phyloP scores from a whole-genome alignment of 2,888 invertebrate species.

The Myopa tessellatipennis region DNA sequence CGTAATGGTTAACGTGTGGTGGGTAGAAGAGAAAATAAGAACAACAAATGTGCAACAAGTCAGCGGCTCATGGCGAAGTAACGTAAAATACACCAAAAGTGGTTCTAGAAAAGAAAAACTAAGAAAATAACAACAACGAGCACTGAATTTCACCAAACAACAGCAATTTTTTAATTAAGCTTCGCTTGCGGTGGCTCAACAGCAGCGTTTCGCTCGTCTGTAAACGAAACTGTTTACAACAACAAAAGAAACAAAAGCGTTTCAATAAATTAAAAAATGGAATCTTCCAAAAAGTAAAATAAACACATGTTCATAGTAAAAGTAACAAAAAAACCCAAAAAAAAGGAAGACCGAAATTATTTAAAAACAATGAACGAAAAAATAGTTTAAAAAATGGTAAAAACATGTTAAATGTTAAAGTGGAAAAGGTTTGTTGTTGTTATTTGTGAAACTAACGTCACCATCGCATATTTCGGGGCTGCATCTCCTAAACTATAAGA shows the following conservation, averaged over 20 bases:
- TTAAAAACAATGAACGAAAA: no score
- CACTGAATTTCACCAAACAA: constrained; percentile 18
- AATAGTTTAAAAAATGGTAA: no score
- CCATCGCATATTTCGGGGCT: no score
- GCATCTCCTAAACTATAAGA: no score
- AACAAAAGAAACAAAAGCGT: not conserved
- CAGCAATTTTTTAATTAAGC: constrained; percentile 22
- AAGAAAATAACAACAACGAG: not conserved
- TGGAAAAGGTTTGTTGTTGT: no score
- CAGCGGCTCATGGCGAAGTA: no score
- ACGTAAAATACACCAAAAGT: no score
- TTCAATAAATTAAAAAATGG: not conserved
- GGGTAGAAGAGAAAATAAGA: not conserved
- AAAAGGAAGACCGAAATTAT: no score
- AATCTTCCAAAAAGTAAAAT: not conserved
- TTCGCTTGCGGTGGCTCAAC: constrained; percentile 11
- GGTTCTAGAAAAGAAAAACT: not conserved
- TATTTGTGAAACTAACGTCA: no score
- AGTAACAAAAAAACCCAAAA: no score
- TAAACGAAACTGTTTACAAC: constrained; percentile 21
- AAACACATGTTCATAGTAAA: not conserved
- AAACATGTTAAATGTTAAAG: no score
- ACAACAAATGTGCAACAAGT: not conserved
- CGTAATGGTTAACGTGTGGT: not conserved
- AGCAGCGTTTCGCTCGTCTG: constrained; percentile 10